phyloP scores from a whole-genome alignment of 2,888 invertebrate species.

The Caenorhabditis sulstoni region DNA sequence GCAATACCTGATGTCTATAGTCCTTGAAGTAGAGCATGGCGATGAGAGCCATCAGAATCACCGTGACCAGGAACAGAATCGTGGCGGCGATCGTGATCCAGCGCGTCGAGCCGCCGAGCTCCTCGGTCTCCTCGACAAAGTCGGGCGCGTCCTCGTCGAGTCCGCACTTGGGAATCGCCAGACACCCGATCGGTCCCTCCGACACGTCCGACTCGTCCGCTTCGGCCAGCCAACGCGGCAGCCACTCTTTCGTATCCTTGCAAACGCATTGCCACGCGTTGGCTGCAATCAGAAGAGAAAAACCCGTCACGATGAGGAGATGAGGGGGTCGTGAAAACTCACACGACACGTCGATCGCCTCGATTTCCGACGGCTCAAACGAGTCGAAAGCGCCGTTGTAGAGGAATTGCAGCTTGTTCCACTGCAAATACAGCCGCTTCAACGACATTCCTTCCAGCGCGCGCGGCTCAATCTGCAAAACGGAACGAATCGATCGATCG shows the following conservation, averaged over 20 bases:
- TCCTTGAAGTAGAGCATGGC: slow-evolving; percentile 77
- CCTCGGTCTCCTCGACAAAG: slow-evolving; percentile 32
- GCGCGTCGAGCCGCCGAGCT: slow-evolving; percentile 41
- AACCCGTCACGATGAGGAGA: not conserved
- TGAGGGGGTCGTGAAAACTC: slow-evolving; percentile 5
- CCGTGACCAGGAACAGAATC: slow-evolving; percentile 73
- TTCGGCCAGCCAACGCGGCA: slow-evolving; percentile 73
- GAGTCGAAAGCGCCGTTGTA: slow-evolving; percentile 74
- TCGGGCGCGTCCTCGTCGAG: slow-evolving; percentile 13
- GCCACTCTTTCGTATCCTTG: slow-evolving; percentile 73
- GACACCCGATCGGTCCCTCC: slow-evolving; percentile 66
- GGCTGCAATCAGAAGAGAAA: slow-evolving; percentile 59
- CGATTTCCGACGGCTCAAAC: slow-evolving; percentile 66
- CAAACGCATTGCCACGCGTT: slow-evolving; percentile 79
- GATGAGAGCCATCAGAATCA: slow-evolving; percentile 74
- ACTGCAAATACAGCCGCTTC: slow-evolving; percentile 74
- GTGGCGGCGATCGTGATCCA: slow-evolving; percentile 79
- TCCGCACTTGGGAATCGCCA: slow-evolving; percentile 60
- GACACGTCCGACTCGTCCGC: slow-evolving; percentile 71
- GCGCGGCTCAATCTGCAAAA: slow-evolving; percentile 68
- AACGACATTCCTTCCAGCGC: slow-evolving; percentile 72
- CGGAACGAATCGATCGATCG: too few relatives aligned
- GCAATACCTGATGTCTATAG: slow-evolving; percentile 61
- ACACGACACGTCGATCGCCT: slow-evolving; percentile 78
- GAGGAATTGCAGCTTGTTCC: slow-evolving; percentile 75